Percentiles rank a stretch among this genome's conserved stretches.
Evolutionary conservation across 2,797 vertebrate genomes (phyloP).

Genomic region (Pantherophis vulpinus): DNA sequence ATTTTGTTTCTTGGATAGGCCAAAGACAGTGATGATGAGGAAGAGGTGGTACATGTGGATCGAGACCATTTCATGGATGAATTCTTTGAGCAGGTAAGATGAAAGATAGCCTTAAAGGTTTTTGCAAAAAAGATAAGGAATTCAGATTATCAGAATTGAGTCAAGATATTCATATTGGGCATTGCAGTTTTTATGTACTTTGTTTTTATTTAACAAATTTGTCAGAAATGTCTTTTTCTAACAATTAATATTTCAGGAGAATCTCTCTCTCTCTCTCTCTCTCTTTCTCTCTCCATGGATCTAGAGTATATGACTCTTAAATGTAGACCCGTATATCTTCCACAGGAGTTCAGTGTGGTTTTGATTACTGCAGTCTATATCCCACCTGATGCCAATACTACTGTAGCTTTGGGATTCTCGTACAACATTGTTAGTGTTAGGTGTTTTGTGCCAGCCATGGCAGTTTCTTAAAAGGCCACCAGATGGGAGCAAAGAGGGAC

Average conservation of each 20-base stretch:
- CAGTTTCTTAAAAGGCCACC: too few species aligned
- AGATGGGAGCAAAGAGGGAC: too few species aligned
- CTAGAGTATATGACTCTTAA: too few species aligned
- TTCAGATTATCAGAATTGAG: background rate
- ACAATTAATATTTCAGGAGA: background rate
- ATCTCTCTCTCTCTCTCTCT: too few species aligned
- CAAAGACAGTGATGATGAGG: conserved; percentile 94
- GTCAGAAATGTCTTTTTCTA: background rate
- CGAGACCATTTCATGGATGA: conserved; percentile 95
- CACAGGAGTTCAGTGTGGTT: too few species aligned
- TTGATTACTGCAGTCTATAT: too few species aligned
- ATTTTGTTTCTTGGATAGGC: conserved; percentile 71
- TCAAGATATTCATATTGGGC: background rate
- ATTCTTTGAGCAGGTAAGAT: conserved; percentile 89
- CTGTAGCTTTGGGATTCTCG: too few species aligned
- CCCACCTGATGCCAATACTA: too few species aligned
- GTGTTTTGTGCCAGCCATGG: too few species aligned
- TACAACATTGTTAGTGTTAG: too few species aligned
- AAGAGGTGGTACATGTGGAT: conserved; percentile 91
- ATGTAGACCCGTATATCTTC: too few species aligned
- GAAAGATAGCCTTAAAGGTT: background rate
- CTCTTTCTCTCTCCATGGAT: too few species aligned
- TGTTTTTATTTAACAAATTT: background rate
- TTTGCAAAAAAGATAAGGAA: background rate
- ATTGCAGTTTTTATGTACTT: background rate